A percentile compares a stretch with the other conserved stretches of the same genome.
phyloP scores from a whole-genome alignment of 64 coral and sea anemone genomes.

The Montipora sp. region DNA sequence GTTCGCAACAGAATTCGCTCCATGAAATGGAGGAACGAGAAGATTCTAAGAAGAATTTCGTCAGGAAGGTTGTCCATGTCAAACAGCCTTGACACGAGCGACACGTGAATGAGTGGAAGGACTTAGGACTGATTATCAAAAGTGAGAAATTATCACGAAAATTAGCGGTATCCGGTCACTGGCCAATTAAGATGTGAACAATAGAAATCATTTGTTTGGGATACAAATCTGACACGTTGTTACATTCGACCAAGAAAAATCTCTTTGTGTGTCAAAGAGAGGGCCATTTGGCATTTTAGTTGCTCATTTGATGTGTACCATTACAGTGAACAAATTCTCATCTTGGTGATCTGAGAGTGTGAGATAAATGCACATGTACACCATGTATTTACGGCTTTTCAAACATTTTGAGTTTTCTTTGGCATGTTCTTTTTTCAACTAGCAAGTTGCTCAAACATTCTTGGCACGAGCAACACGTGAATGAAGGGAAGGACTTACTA shows the following conservation, averaged over 20 bases:
- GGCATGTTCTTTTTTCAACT: not conserved
- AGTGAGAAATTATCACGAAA: too few species aligned
- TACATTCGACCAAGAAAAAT: not conserved
- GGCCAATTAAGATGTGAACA: too few species aligned
- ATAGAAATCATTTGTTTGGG: not conserved
- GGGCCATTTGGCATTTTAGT: not conserved
- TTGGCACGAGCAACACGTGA: too few species aligned
- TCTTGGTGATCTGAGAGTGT: not conserved
- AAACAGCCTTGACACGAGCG: too few species aligned
- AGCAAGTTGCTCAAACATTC: not conserved
- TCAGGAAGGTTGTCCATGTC: constrained; percentile 13
- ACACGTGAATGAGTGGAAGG: too few species aligned
- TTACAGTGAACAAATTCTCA: not conserved
- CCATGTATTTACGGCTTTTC: not conserved
- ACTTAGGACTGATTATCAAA: too few species aligned
- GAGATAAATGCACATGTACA: constrained; percentile 1
- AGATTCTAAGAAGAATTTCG: not conserved
- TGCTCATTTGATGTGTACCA: not conserved
- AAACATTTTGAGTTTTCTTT: not conserved
- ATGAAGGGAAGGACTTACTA: not conserved
- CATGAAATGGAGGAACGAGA: not conserved
- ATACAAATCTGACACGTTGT: not conserved
- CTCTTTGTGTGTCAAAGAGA: not conserved
- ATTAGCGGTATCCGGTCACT: too few species aligned
- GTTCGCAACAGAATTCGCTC: not conserved